Conservation (phyloP, 2,888 invertebrate species). For the Rhimphoctona megacephalus region DNA sequence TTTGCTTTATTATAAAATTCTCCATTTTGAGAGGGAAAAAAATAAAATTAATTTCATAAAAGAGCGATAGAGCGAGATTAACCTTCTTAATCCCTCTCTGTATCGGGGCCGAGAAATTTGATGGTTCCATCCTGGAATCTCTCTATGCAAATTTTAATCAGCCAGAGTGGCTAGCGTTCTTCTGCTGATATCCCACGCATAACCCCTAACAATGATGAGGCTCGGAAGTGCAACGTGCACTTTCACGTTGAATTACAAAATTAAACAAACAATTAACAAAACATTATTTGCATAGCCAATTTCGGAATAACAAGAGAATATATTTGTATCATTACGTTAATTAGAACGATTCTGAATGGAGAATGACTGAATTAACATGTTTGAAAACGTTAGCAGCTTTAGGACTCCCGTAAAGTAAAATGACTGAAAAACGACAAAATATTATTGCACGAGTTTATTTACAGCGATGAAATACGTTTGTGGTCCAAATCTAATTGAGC, state of each 20-base stretch:
- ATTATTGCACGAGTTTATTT: background rate
- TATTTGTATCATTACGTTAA: background rate
- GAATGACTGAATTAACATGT: background rate
- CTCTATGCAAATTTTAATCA: slow-evolving; percentile 81
- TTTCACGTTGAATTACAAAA: background rate
- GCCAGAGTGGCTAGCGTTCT: slow-evolving; percentile 78
- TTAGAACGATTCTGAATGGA: background rate
- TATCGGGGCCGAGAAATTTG: slow-evolving; percentile 61
- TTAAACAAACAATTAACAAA: background rate
- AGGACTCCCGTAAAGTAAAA: background rate
- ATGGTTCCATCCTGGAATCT: slow-evolving; percentile 70
- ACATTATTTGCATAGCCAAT: background rate
- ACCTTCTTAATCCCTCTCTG: slow-evolving; percentile 33
- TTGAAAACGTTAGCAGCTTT: background rate
- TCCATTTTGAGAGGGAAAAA: slow-evolving; percentile 2
- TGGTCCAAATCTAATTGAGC: background rate
- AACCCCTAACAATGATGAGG: background rate
- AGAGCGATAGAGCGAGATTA: slow-evolving; percentile 40
- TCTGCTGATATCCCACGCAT: slow-evolving; percentile 72
- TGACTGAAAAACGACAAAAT: background rate
- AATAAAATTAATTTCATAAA: slow-evolving; percentile 41
- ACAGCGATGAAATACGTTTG: background rate
- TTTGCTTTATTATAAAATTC: background rate
- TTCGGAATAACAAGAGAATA: background rate
- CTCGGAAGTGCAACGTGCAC: slow-evolving; percentile 32